Conservation (phyloP, 2,888 invertebrate species). For the Bombylius major region DNA sequence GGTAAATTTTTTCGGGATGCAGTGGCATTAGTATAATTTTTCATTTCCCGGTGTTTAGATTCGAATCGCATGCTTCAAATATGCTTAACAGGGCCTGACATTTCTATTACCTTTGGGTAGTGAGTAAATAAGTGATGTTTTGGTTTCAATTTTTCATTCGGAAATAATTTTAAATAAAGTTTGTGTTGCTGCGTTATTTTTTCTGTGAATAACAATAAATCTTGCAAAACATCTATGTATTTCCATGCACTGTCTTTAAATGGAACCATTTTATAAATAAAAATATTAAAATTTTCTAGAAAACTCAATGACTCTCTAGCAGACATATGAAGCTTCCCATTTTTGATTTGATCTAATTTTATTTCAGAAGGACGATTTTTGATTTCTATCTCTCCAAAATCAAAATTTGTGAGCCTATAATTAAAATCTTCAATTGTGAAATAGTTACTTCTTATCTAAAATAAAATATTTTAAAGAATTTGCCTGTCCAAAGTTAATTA, state of each 20-base stretch:
- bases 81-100: background rate
- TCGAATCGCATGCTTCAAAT: slow-evolving; percentile 4
- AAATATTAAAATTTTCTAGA: background rate
- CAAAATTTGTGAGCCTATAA: background rate
- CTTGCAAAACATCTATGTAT: background rate
- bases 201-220: background rate
- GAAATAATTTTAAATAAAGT: background rate
- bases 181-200: background rate
- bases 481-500: background rate
- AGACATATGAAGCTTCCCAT: background rate
- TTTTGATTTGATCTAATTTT: background rate
- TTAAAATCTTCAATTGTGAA: background rate
- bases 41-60: slow-evolving; percentile 3
- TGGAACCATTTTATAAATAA: background rate
- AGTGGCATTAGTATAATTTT: slow-evolving; percentile 2
- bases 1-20: slow-evolving; percentile 1
- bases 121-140: slow-evolving; percentile 6
- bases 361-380: background rate
- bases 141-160: background rate
- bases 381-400: background rate
- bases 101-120: slow-evolving; percentile 2
- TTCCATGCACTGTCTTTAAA: background rate
- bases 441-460: background rate
- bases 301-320: background rate
- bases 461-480: background rate